Evolutionary conservation across 1,140 invertebrate species (phyloP), one percentile per base, ranked within the genome.

Genomic region (Pogonognathellus flavescens): DNA sequence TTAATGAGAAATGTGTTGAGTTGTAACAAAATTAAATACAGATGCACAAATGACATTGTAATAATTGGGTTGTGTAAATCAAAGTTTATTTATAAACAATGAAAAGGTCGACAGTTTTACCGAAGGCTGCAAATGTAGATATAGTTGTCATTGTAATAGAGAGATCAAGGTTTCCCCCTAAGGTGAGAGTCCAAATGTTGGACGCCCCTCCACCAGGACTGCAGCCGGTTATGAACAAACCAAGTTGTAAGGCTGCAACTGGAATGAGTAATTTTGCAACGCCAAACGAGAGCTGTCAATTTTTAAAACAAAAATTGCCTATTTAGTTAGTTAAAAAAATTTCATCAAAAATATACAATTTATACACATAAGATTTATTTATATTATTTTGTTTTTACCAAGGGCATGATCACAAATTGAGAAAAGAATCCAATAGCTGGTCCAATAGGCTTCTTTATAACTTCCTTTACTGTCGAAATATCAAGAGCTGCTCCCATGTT

Each of bases 401-500:
- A 85, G 22, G 97, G 97, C 96, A 98, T 98, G 22, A 96, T 93
- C 14, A 97, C 53, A 90, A 96, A 98, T 90, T 98, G 97, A 82
- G 94, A 94, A 10, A 94, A 89, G 85, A 97, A 94, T 9, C 96
- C 96, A 89, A 98, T 96, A 1, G 91, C 90, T 0, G 97, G 96
- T 52, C 95, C 96, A n/a, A 97, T 92, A 0, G 97, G 97, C 87
- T 92, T 93, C 85, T 91, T 93, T 1, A 98, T 85, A 13, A 95
- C 94, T 2, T 93, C 91, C 86, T 93, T 93, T 7, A 98, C 92
- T 8, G 95, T 93, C 0, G 91, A 89, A 92, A 96, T 93, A 90
- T 97, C 94, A 89, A 98, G 92, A 0, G 97, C 96, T 90, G 96
- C 97, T 0, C 97, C 97, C 92, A 98, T 98, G 91, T 98, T 97